These are phyloP conservation scores for Albula glossodonta DNA, from an alignment of 2,113 vertebrate species.

Conservation along the genomic window DNA sequence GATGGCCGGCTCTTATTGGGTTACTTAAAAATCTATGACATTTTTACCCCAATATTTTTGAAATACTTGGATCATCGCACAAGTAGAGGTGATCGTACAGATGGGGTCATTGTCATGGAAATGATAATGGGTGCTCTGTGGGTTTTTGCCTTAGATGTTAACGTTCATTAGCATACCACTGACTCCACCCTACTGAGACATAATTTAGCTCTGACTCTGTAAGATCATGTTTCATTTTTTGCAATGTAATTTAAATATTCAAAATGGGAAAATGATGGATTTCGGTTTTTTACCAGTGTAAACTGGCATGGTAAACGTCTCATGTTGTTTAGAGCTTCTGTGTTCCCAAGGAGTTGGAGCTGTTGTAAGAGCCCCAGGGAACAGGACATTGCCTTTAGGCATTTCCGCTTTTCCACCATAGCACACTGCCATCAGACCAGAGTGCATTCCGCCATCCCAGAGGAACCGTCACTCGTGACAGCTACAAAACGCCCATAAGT, in stretches of 20 bases:
- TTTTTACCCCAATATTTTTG: neutral
- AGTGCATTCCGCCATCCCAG: neutral
- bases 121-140: too few species aligned
- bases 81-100: neutral
- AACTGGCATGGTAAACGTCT: neutral
- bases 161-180: neutral
- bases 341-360: neutral
- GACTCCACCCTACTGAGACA: neutral
- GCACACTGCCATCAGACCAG: neutral
- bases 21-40: neutral
- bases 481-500: neutral
- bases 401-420: neutral
- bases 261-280: too few species aligned
- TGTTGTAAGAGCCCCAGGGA: neutral
- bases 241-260: neutral
- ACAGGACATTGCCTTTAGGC: neutral
- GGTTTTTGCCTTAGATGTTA: too few species aligned
- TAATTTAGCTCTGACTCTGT: neutral
- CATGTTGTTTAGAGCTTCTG: neutral
- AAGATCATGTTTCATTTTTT: neutral
- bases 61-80: neutral
- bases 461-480: neutral
- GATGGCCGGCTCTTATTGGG: neutral
- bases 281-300: neutral
- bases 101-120: neutral